These are phyloP conservation scores for Clinocottus analis DNA, from an alignment of 2,113 vertebrate genomes.

Conservation along the genomic window DNA sequence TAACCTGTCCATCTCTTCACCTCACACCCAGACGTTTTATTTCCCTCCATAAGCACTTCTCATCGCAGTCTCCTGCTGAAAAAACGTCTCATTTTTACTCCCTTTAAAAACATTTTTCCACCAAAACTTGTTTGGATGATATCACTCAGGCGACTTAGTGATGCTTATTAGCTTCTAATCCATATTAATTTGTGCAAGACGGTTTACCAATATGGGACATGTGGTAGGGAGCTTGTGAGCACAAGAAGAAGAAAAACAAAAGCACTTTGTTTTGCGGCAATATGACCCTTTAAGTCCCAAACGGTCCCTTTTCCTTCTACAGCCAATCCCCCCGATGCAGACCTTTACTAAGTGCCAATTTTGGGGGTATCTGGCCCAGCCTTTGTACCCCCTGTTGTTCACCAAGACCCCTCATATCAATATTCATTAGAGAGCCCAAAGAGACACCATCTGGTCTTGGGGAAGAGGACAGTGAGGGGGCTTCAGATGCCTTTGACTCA, in stretches of 20 bases:
- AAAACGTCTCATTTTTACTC: too few relatives aligned
- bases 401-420: constrained; percentile 75
- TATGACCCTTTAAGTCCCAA: constrained; percentile 1
- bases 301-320: constrained; percentile 18
- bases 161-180: constrained; percentile 28
- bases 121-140: constrained; percentile 4
- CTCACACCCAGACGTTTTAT: constrained; percentile 10
- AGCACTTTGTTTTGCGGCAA: constrained; percentile 3
- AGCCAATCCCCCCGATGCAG: constrained; percentile 27
- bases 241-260: constrained; percentile 7
- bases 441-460: constrained; percentile 82
- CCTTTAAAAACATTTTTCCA: too few relatives aligned
- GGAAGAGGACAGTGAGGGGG: constrained; percentile 54
- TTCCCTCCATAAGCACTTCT: neutral
- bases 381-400: constrained; percentile 63
- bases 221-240: constrained; percentile 1
- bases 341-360: constrained; percentile 55
- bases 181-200: constrained; percentile 23
- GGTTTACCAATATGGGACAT: constrained; percentile 11
- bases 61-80: neutral
- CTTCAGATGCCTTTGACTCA: constrained; percentile 25
- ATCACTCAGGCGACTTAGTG: neutral
- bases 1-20: constrained; percentile 59
- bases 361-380: constrained; percentile 35
- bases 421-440: constrained; percentile 81